Conservation (phyloP, 2,888 invertebrate species). For the Caenorhabditis imperialis region DNA sequence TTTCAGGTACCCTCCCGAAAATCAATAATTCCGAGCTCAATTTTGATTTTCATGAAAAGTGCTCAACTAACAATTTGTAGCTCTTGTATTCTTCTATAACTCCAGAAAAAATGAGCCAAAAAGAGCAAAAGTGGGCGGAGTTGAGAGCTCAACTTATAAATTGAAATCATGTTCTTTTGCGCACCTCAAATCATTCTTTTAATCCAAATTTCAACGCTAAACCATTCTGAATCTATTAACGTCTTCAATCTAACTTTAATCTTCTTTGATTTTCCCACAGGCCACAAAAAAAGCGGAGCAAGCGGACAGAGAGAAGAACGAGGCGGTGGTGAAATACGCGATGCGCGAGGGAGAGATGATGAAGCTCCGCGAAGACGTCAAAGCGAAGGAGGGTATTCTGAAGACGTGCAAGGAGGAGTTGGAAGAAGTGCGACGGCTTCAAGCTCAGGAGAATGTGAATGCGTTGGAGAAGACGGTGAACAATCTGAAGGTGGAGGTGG, state of each 20-base stretch:
- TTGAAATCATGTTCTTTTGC: too few relatives aligned
- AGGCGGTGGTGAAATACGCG: constrained; percentile 75
- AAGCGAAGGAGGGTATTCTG: constrained; percentile 45
- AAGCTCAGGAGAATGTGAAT: constrained; percentile 57
- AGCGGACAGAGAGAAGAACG: constrained; percentile 70
- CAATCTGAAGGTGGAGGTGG: constrained; percentile 61
- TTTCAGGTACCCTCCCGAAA: too few relatives aligned
- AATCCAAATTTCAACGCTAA: background rate
- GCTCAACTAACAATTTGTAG: too few relatives aligned
- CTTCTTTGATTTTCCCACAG: too few relatives aligned
- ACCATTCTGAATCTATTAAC: background rate
- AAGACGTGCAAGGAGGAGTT: constrained; percentile 39
- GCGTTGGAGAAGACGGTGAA: constrained; percentile 59
- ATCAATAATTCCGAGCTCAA: too few relatives aligned
- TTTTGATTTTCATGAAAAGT: too few relatives aligned
- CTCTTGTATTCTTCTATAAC: too few relatives aligned
- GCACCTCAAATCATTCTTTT: too few relatives aligned
- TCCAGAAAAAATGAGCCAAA: too few relatives aligned
- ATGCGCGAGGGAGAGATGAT: constrained; percentile 72
- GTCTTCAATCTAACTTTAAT: too few relatives aligned
- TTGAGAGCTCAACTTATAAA: too few relatives aligned
- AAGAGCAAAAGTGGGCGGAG: too few relatives aligned
- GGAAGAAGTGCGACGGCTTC: constrained; percentile 20
- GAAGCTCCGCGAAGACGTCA: constrained; percentile 58
- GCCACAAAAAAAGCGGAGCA: constrained; percentile 64